Conservation (phyloP, 2,113 vertebrate genomes). For the Notarius lentiginosus region DNA sequence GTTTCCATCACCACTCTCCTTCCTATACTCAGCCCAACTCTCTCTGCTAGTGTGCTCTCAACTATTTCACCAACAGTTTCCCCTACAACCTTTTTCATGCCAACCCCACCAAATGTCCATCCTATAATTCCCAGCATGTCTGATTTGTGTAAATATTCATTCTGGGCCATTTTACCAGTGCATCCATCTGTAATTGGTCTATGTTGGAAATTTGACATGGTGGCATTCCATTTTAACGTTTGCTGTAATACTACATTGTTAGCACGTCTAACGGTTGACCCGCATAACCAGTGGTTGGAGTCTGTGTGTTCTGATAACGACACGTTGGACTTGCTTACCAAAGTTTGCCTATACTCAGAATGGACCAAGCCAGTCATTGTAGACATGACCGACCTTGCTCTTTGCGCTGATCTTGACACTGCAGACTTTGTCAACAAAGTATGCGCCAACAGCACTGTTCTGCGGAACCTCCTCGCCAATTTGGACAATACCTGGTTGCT, state of each 20-base stretch:
- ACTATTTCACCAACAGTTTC: background rate
- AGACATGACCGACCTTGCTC: slow-evolving; percentile 73
- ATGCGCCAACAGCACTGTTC: slow-evolving; percentile 65
- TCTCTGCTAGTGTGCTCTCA: background rate
- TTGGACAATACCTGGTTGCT: slow-evolving; percentile 75
- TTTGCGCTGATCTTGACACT: slow-evolving; percentile 71
- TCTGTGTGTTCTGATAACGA: slow-evolving; percentile 61
- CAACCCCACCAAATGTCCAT: background rate
- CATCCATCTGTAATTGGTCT: slow-evolving; percentile 70
- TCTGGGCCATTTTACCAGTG: slow-evolving; percentile 61
- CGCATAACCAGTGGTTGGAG: slow-evolving; percentile 70
- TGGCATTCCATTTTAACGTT: slow-evolving; percentile 67
- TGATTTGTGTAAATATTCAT: slow-evolving; percentile 70
- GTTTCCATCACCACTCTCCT: background rate
- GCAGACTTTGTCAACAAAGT: slow-evolving; percentile 72
- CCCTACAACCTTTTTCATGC: background rate
- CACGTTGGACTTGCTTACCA: slow-evolving; percentile 36
- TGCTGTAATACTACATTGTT: slow-evolving; percentile 66
- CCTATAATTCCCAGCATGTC: slow-evolving; percentile 38
- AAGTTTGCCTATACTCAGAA: slow-evolving; percentile 71
- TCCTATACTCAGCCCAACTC: background rate
- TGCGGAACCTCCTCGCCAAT: slow-evolving; percentile 71
- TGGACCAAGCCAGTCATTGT: slow-evolving; percentile 69
- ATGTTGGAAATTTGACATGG: slow-evolving; percentile 71
- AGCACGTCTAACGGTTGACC: slow-evolving; percentile 61